Percentiles rank a stretch among this genome's conserved stretches.
phyloP scores from a whole-genome alignment of 2,113 vertebrate genomes.

The Genyomyrus donnyi region DNA sequence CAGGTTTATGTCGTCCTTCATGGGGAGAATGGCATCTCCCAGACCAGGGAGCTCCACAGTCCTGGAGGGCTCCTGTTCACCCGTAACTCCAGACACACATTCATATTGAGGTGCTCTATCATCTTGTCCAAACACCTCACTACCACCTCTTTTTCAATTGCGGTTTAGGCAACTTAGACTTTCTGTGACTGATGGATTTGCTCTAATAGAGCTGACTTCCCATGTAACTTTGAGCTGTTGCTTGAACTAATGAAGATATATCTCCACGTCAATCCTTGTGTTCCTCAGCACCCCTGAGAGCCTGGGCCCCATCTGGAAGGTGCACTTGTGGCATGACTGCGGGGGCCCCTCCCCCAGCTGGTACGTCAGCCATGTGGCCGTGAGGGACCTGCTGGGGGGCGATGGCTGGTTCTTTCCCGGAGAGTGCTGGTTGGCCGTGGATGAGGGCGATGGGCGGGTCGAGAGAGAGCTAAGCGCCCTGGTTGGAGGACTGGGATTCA shows the following conservation, averaged over 20 bases:
- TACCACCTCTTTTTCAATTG: background rate
- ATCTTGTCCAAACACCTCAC: background rate
- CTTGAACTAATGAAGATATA: background rate
- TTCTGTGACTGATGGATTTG: background rate
- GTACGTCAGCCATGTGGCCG: conserved; percentile 63
- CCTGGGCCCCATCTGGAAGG: conserved; percentile 60
- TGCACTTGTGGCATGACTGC: conserved; percentile 72
- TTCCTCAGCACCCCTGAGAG: conserved; percentile 51
- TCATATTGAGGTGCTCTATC: conserved; percentile 66
- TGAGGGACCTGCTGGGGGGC: conserved; percentile 38
- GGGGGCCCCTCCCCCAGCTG: conserved; percentile 59
- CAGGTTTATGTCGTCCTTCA: conserved; percentile 67
- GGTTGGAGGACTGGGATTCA: conserved; percentile 44
- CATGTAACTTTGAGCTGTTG: background rate
- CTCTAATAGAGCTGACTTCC: background rate
- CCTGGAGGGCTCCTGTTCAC: conserved; percentile 60
- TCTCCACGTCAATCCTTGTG: background rate
- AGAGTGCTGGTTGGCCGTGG: conserved; percentile 67
- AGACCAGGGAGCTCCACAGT: conserved; percentile 63
- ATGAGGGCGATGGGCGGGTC: conserved; percentile 56
- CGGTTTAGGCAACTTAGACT: background rate
- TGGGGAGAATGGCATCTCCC: conserved; percentile 61
- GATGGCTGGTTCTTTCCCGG: conserved; percentile 58
- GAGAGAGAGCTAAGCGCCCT: conserved; percentile 54
- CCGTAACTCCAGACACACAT: conserved; percentile 66